phyloP scores from a whole-genome alignment of 2,888 invertebrate genomes.

The Agrenia bidenticulata region DNA sequence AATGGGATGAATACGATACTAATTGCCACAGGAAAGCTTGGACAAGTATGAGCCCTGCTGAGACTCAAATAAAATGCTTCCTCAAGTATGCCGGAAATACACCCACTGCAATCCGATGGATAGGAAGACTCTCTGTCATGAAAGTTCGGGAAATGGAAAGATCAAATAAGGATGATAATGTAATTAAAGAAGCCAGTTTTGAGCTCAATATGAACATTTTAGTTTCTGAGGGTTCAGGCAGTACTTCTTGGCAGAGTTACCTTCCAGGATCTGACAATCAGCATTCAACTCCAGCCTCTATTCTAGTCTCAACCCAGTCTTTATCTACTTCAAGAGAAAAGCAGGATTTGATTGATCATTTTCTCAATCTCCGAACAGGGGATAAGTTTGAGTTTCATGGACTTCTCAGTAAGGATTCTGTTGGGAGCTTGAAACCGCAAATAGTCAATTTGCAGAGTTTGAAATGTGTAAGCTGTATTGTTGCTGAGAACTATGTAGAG shows the following conservation, averaged over 20 bases:
- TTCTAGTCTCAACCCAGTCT: slow-evolving; percentile 31
- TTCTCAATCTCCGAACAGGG: slow-evolving; percentile 42
- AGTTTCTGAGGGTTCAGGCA: slow-evolving; percentile 12
- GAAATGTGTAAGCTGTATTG: slow-evolving; percentile 40
- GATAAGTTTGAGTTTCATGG: slow-evolving; percentile 50
- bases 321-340: slow-evolving; percentile 24
- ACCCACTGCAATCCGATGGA: slow-evolving; percentile 41
- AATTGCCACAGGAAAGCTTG: slow-evolving; percentile 49
- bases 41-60: slow-evolving; percentile 36
- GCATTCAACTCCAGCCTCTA: slow-evolving; percentile 29
- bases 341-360: slow-evolving; percentile 30
- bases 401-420: slow-evolving; percentile 25
- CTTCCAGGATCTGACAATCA: slow-evolving; percentile 31
- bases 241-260: slow-evolving; percentile 29
- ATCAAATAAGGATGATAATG: neutral
- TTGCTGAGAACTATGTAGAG: slow-evolving; percentile 20
- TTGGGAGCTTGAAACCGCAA: slow-evolving; percentile 44
- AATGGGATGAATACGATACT: slow-evolving; percentile 47
- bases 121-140: slow-evolving; percentile 40
- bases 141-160: slow-evolving; percentile 29
- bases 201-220: slow-evolving; percentile 36
- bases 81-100: slow-evolving; percentile 26
- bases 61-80: slow-evolving; percentile 47
- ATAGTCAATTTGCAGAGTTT: slow-evolving; percentile 39
- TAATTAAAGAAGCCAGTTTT: slow-evolving; percentile 23